Evolutionary conservation across 2,797 vertebrate genomes (phyloP), one percentile per base, ranked within the genome.

Genomic region (Hirundo rustica): DNA sequence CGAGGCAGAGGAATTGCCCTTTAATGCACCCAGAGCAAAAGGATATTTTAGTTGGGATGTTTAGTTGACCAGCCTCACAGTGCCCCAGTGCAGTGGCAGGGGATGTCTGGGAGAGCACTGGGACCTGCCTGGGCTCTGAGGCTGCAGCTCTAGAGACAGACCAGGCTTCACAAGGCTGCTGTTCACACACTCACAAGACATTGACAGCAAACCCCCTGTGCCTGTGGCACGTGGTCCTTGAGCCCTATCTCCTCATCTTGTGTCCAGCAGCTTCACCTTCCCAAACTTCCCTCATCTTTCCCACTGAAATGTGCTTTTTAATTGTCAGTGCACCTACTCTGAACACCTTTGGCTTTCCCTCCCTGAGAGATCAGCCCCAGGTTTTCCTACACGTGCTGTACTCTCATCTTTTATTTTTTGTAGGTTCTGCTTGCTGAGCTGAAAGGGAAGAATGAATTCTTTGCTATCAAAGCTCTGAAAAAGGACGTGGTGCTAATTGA

Each of bases 401-500:
- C 42, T 34, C 47, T 48, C 32, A 16, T 17, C 13, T 71, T 40
- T n/a, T 17, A 1, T 65, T 54, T 32, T 74, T 13, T 76, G 21
- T 91, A 99, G 99, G 99, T 99, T 71, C 94, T 99, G 72, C 98
- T 99, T 51, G 99, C 98, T 0, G 99, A 99, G 96, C 97, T 99
- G 88, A 99, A 99, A 97, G 99, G 99, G 34, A 97, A 97, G 74
- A 98, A 98, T 1, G 97, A 99, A 93, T 99, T 95, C 98, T 99
- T 99, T 84, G 99, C 99, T 1, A 55, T 99, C 91, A 99, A 99
- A 97, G 99, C 98, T 47, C 98, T 99, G 92, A 99, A 99, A 97
- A 99, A 99, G 94, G 99, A 99, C 0, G 99, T 99, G 16, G 99
- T 99, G 48, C 98, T 99, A 77, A 99, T 99, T 84, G 99, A 99